phyloP scores from a whole-genome alignment of 2,888 invertebrate species.

The Pristionchus entomophagus region DNA sequence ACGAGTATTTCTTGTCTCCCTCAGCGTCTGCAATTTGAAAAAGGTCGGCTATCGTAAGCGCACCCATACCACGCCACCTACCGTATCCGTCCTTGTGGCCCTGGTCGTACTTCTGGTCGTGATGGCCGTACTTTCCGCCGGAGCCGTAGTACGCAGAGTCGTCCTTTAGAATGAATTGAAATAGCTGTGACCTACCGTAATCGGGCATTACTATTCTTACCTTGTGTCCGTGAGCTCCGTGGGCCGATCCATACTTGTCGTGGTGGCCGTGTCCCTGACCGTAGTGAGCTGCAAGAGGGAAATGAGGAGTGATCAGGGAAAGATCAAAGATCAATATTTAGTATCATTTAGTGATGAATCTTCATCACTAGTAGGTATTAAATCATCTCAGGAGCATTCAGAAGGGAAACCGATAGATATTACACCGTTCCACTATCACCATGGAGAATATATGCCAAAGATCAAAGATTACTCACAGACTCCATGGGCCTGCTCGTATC shows the following conservation, averaged over 20 bases:
- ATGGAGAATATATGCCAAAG: neutral
- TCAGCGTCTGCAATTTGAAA: constrained; percentile 50
- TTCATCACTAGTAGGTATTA: too few relatives aligned
- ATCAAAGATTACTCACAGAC: constrained; percentile 32
- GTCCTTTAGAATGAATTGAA: neutral
- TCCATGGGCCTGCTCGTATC: constrained; percentile 4
- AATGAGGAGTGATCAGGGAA: too few relatives aligned
- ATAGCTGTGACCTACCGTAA: neutral
- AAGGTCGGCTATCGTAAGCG: neutral
- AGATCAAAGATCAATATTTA: constrained; percentile 24
- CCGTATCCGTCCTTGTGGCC: constrained; percentile 42
- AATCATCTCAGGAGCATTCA: too few relatives aligned
- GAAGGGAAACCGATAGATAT: too few relatives aligned
- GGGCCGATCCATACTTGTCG: constrained; percentile 44
- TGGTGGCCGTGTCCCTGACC: constrained; percentile 40
- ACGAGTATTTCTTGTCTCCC: constrained; percentile 54
- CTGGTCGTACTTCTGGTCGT: constrained; percentile 41
- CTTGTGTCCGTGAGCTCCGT: constrained; percentile 45
- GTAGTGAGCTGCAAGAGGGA: constrained; percentile 27
- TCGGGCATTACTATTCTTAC: neutral
- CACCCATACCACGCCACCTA: constrained; percentile 13
- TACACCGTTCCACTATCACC: neutral
- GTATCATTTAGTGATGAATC: too few relatives aligned
- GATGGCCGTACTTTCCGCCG: constrained; percentile 43
- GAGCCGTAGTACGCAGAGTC: constrained; percentile 26